Evolutionary conservation across 2,888 invertebrate species (phyloP).

Genomic region (Caenorhabditis panamensis): DNA sequence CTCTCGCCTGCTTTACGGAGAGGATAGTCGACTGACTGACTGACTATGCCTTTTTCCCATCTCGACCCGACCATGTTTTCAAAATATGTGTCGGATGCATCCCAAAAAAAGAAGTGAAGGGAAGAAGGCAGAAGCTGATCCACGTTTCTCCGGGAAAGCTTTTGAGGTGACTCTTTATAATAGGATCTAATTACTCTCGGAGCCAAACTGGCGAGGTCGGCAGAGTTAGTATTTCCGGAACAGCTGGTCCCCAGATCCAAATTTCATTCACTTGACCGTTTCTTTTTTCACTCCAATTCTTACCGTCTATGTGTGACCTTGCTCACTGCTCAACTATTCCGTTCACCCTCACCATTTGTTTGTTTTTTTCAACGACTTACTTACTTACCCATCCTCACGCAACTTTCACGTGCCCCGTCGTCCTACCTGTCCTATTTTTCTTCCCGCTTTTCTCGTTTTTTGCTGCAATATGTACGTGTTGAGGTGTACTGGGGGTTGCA

Average conservation of each 20-base stretch:
- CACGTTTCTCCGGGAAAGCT: conserved; percentile 1
- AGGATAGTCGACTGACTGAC: neutral
- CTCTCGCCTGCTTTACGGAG: neutral
- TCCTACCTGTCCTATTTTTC: neutral
- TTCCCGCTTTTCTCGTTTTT: conserved; percentile 1
- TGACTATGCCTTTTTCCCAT: neutral
- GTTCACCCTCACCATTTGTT: conserved; percentile 8
- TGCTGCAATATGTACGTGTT: conserved; percentile 2
- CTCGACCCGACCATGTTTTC: conserved; percentile 31
- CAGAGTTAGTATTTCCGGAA: neutral
- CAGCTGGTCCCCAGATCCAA: too few species aligned
- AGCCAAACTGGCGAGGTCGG: neutral
- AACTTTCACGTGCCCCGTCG: conserved; percentile 41
- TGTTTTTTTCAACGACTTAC: conserved; percentile 23
- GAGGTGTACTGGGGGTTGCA: neutral
- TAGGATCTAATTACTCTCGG: neutral
- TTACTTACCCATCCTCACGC: conserved; percentile 22
- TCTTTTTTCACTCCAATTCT: too few species aligned
- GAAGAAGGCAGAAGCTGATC: neutral
- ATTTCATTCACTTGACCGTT: too few species aligned
- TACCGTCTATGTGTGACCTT: too few species aligned
- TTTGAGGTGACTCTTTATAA: too few species aligned
- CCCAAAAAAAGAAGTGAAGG: conserved; percentile 2
- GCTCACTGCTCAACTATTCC: neutral
- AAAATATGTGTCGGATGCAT: conserved; percentile 30